These are phyloP conservation scores for Coregonus ussuriensis DNA, from an alignment of 2,797 vertebrate genomes.

Conservation along the genomic window DNA sequence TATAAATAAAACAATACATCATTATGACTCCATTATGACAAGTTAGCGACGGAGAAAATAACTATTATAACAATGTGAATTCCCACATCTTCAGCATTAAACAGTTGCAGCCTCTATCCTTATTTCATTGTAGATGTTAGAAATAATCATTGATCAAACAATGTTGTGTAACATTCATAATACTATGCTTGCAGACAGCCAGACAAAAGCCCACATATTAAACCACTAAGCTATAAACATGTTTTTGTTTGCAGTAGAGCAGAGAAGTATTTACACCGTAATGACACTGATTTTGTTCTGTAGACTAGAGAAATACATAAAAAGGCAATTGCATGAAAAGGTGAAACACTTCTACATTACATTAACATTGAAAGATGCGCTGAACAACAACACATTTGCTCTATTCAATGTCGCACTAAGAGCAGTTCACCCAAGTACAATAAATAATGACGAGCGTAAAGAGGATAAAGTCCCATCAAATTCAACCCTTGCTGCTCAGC, in stretches of 20 bases:
- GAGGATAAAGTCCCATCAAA: slow-evolving; percentile 71
- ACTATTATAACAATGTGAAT: no score
- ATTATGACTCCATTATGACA: no score
- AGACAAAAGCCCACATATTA: no score
- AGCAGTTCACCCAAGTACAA: slow-evolving; percentile 39
- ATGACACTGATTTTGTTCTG: background rate
- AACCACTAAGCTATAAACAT: background rate
- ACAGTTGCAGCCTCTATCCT: no score
- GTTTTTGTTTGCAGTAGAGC: background rate
- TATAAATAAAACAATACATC: no score
- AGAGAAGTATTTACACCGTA: background rate
- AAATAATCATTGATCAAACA: no score
- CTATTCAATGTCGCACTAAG: slow-evolving; percentile 23
- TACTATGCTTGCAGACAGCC: no score
- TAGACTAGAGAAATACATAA: background rate
- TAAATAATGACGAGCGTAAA: slow-evolving; percentile 38
- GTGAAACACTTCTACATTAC: background rate
- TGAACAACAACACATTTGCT: slow-evolving; percentile 25
- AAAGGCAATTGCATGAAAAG: background rate
- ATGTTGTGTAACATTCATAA: no score
- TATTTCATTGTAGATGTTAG: no score
- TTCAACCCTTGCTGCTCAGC: slow-evolving; percentile 63
- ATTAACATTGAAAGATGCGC: background rate
- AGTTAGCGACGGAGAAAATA: no score
- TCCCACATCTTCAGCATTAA: no score